phyloP scores from a whole-genome alignment of 2,888 invertebrate genomes.

The Periphyllus acericola region DNA sequence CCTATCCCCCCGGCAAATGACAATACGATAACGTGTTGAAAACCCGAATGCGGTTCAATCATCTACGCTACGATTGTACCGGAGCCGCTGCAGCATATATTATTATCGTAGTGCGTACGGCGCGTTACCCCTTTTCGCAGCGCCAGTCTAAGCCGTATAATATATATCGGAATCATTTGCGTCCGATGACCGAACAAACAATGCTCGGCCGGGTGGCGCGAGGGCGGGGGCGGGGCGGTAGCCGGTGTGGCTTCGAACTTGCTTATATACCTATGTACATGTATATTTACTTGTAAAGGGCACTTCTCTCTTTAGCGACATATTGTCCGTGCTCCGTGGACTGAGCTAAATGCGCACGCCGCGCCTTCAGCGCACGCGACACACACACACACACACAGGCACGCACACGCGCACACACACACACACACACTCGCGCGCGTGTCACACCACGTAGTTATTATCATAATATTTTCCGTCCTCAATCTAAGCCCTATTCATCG shows the following conservation, averaged over 20 bases:
- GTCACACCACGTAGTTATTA: slow-evolving; percentile 18
- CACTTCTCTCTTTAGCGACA: slow-evolving; percentile 59
- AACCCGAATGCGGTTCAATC: not conserved
- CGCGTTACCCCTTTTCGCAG: not conserved
- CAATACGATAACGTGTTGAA: not conserved
- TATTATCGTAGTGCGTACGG: no score
- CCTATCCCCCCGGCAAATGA: no score
- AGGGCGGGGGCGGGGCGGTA: not conserved
- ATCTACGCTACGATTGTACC: not conserved
- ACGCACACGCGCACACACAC: not conserved
- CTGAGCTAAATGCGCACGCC: slow-evolving; percentile 41
- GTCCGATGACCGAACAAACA: slow-evolving; percentile 55
- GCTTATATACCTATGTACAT: not conserved
- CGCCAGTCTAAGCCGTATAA: not conserved
- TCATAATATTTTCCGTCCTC: slow-evolving; percentile 60
- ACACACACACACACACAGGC: not conserved
- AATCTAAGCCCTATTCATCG: slow-evolving; percentile 55
- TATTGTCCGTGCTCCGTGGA: slow-evolving; percentile 60
- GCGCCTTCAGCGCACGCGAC: slow-evolving; percentile 31
- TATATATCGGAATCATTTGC: not conserved
- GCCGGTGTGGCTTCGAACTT: not conserved
- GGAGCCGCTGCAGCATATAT: no score
- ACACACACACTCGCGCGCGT: not conserved
- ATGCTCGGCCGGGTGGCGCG: not conserved
- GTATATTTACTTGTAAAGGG: not conserved